A percentile compares a stretch with the other conserved stretches of the same genome.
Evolutionary conservation across 2,797 vertebrate genomes (phyloP).

Genomic region (Denticeps clupeoides): DNA sequence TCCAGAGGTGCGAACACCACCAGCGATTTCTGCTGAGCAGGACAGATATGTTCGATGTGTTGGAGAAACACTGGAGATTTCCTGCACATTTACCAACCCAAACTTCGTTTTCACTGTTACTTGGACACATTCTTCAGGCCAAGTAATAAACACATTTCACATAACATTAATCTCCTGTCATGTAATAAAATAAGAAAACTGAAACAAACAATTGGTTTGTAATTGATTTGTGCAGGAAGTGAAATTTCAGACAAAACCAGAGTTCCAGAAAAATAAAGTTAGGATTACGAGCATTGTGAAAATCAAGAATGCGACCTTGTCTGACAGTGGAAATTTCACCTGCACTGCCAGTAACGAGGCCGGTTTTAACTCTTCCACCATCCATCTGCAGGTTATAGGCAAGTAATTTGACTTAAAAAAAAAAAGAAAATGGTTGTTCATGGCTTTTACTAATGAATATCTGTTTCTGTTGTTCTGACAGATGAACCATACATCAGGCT

Average conservation of each 20-base stretch:
- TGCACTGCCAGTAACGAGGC: conserved; percentile 53
- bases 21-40: conserved; percentile 41
- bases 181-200: no score
- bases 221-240: no score
- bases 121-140: conserved; percentile 52
- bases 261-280: fast-evolving
- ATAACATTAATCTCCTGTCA: no score
- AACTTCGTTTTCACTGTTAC: conserved; percentile 28
- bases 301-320: conserved; percentile 39
- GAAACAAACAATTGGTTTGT: no score
- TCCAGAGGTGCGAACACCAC: conserved; percentile 31
- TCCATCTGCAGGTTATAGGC: conserved; percentile 69
- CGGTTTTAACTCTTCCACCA: conserved; percentile 37
- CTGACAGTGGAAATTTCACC: conserved; percentile 58
- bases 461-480: conserved; percentile 3
- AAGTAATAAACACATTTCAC: conserved; percentile 1
- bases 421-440: no score
- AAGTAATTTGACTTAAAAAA: conserved; percentile 22
- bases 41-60: conserved; percentile 46
- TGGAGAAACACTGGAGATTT: conserved; percentile 64
- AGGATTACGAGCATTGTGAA: conserved; percentile 35
- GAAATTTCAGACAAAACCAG: no score
- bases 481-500: conserved; percentile 14
- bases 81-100: conserved; percentile 47
- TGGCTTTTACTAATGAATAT: no score